Conservation (phyloP, 2,888 invertebrate species). For the Tiphia femorata region DNA sequence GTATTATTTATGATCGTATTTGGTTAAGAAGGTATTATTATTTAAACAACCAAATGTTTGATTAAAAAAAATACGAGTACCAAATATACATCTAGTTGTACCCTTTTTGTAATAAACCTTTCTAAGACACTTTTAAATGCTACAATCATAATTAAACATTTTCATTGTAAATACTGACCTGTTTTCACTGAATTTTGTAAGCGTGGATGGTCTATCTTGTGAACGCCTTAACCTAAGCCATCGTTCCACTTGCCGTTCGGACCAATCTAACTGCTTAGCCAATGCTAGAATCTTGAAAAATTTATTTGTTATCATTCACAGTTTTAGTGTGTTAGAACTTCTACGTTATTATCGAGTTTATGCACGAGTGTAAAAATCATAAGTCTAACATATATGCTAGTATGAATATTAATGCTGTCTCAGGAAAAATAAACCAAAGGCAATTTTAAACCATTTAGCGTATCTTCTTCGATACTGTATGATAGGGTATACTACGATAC, state of each 20-base stretch:
- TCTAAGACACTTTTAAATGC: no score
- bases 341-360: background rate
- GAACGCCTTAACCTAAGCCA: constrained; percentile 89
- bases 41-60: no score
- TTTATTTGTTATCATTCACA: no score
- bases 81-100: background rate
- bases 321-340: background rate
- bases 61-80: no score
- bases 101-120: no score
- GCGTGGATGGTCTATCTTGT: constrained; percentile 89
- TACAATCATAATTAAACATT: no score
- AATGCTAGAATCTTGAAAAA: constrained; percentile 76
- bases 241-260: constrained; percentile 88
- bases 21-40: no score
- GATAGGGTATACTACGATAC: constrained; percentile 17
- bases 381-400: background rate
- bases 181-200: constrained; percentile 93
- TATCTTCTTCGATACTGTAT: background rate
- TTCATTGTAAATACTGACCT: constrained; percentile 69
- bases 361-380: background rate
- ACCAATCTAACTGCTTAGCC: constrained; percentile 86
- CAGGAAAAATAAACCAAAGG: background rate
- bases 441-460: background rate
- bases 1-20: no score
- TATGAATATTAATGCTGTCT: background rate